Percentiles rank a stretch among this genome's conserved stretches.
These are phyloP conservation scores for Apodemia zela DNA, from an alignment of 2,888 invertebrate species.

Conservation along the genomic window DNA sequence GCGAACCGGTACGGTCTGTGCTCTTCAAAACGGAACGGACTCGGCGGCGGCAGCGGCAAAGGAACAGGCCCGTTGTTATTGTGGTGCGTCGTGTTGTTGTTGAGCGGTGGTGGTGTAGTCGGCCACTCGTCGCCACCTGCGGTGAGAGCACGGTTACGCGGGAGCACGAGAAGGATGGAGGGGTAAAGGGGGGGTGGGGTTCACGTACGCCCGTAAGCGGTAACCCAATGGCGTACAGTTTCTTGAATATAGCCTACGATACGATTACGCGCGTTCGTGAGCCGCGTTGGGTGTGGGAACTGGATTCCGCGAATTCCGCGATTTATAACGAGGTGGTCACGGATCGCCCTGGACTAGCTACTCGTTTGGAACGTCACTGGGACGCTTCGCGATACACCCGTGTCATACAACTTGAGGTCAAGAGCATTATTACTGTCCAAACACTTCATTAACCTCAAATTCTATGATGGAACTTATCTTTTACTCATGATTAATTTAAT, in stretches of 20 bases:
- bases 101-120: slow-evolving; percentile 72
- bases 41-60: slow-evolving; percentile 74
- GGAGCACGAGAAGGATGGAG: slow-evolving; percentile 89
- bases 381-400: slow-evolving; percentile 14
- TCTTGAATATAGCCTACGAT: slow-evolving; percentile 43
- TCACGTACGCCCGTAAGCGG: slow-evolving; percentile 57
- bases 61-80: slow-evolving; percentile 75
- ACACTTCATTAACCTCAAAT: neutral
- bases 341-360: slow-evolving; percentile 61
- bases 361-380: slow-evolving; percentile 35
- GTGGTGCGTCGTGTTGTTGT: slow-evolving; percentile 79
- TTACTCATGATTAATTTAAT: neutral
- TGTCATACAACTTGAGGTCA: slow-evolving; percentile 25
- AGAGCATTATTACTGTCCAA: neutral
- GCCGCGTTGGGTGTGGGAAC: slow-evolving; percentile 58
- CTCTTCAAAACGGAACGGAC: slow-evolving; percentile 90
- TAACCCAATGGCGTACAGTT: slow-evolving; percentile 49
- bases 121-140: slow-evolving; percentile 78
- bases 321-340: slow-evolving; percentile 50
- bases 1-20: slow-evolving; percentile 91
- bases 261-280: slow-evolving; percentile 69
- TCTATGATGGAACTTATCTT: neutral
- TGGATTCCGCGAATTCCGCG: slow-evolving; percentile 63
- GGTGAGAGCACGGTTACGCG: slow-evolving; percentile 77
- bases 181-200: slow-evolving; percentile 40